Percentiles rank a stretch among this genome's conserved stretches.
These are phyloP conservation scores for Pelobates cultripes DNA, from an alignment of 2,797 vertebrate species.

Conservation along the genomic window DNA sequence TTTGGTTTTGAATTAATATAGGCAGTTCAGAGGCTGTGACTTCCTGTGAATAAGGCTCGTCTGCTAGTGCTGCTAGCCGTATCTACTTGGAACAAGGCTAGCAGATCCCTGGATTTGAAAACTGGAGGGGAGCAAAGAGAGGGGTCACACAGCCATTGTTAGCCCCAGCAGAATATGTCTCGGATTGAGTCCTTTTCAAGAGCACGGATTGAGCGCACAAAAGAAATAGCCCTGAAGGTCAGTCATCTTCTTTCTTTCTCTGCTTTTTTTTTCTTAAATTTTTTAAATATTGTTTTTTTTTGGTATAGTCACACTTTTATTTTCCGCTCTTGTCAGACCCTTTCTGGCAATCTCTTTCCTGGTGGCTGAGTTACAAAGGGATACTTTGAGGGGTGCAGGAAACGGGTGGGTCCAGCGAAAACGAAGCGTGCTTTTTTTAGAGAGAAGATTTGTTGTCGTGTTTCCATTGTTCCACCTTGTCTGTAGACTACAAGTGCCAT, in stretches of 20 bases:
- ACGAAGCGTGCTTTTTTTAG: not conserved
- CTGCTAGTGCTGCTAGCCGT: conserved; percentile 18
- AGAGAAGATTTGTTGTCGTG: conserved; percentile 9
- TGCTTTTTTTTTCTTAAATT: not conserved
- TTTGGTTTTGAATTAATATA: conserved; percentile 41
- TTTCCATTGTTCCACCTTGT: conserved; percentile 31
- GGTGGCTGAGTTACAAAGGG: not conserved
- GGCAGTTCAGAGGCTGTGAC: conserved; percentile 27
- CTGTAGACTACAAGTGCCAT: conserved; percentile 1
- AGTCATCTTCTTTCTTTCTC: not conserved
- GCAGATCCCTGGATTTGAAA: conserved; percentile 11
- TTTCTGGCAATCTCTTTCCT: not conserved
- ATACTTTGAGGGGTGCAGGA: not conserved
- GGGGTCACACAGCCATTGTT: not conserved
- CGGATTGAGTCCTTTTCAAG: conserved; percentile 45
- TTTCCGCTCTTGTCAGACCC: not conserved
- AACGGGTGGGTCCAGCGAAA: not conserved
- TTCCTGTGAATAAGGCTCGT: conserved; percentile 31
- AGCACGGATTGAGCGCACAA: conserved; percentile 34
- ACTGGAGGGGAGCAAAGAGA: conserved; percentile 7
- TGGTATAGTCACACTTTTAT: not conserved
- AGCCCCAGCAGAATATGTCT: conserved; percentile 32
- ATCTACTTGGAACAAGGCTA: not conserved
- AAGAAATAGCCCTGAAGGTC: conserved; percentile 41
- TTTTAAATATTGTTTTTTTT: not conserved